Base-by-base conservation (phyloP, 2,113 vertebrate species). In the Cyprinodon tularosa region DNA sequence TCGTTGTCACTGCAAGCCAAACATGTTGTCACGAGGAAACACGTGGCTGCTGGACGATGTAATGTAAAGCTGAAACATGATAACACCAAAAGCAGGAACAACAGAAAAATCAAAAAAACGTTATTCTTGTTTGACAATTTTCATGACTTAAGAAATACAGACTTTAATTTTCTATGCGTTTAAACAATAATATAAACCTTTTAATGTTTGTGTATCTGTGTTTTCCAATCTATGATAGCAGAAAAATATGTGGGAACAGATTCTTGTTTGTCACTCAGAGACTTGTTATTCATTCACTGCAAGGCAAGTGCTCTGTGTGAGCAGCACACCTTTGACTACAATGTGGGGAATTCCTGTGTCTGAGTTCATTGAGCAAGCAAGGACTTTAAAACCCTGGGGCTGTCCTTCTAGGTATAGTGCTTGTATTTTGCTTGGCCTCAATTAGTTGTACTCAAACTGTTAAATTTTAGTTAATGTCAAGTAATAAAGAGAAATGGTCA, bases 341-440 rank as follows among this genome's bases (percentile, higher is more conserved):
- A 40, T 48, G 42, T 38, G n/a, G 78, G 86, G 77, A 89, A 82
- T 84, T 81, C 74, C 77, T 77, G 63, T 53, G 36, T 66, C n/a
- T 4, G 13, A 47, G 38, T 62, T 57, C 36, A 70, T 47, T 44
- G 15, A 39, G 12, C 20, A 48, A 11, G 40, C 37, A 66, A 68
- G 13, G 44, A n/a, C 47, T 77, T 84, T 61, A 3, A 77, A 62
- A 64, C 39, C 62, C 40, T 13, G n/a, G 11, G 12, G 36, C 15
- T 36, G 8, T 39, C 8, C 50, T 57, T 57, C 15, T 10, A 14
- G 20, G 0, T 6, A 14, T 57, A 7, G 50, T 57, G 17, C 20
- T 57, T 57, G 8, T 71, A 4, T 47, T 48, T 67, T 40, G 7
- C 48, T 66, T 61, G 66, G 40, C 45, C 15, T 72, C 10, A 15